Evolutionary conservation across 2,797 vertebrate species (phyloP), one percentile per base, ranked within the genome.

Genomic region (Hephaestus fuliginosus): DNA sequence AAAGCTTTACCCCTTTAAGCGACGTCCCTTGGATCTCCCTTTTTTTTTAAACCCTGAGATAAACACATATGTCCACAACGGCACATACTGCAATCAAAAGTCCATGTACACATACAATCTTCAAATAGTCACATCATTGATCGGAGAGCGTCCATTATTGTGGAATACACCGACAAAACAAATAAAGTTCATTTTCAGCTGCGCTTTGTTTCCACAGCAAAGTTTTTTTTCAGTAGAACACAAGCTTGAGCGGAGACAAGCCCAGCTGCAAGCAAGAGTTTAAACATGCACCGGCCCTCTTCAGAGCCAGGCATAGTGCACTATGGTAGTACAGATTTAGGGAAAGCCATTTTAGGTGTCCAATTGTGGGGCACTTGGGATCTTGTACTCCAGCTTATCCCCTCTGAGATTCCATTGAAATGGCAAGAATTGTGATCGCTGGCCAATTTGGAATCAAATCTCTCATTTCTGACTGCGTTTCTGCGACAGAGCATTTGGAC

Each of bases 11-110:
- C 61, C 73, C 78, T 71, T 25, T 28, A 74, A 89, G 79, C 64
- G 9, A 80, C 60, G 60, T 81, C 56, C 43, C 61, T 76, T 74
- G 30, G 51, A 83, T 74, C 87, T 85, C 79, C 62, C 94, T 33
- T 33, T 33, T 33, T 33, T 33, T 95, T 94, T 93, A 95, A 97
- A 95, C 96, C 97, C 97, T 99, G 97, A 99, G 97, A 96, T 96
- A 92, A 95, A 91, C 93, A 57, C 86, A 91, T 93, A 96, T 89
- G 89, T 89, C 90, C 91, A 88, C 88, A 91, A 93, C 81, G 88
- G 94, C 89, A 92, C 90, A 88, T 85, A 94, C 93, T 82, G 79
- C 76, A 85, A 85, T 90, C 91, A 90, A 88, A 33, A 87, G 91
- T 93, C 90, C 91, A 93, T 82, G 83, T 83, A 80, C 67, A 83